Evolutionary conservation across 2,888 invertebrate species (phyloP), one percentile per base, ranked within the genome.

Genomic region (Masnerella sp.): DNA sequence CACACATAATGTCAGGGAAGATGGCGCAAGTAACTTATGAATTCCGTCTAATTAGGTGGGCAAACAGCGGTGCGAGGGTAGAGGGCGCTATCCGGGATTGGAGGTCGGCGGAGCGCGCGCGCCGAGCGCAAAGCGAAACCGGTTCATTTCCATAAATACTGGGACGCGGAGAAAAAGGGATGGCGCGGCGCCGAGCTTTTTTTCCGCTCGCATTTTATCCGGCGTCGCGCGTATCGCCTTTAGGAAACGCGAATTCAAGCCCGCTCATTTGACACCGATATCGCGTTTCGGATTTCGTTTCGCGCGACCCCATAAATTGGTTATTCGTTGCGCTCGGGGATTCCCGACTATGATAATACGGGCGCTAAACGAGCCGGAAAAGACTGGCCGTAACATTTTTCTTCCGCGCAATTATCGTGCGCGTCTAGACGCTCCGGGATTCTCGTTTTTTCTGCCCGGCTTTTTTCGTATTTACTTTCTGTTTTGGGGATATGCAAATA

Each of bases 31-130:
- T 81, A 81, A 83, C 81, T 84, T 83, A 84, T 82, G 82, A 84
- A 84, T 84, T 82, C 77, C 80, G 75, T 79, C 79, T 82, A 85
- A 84, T 85, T 85, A 84, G 82, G 79, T 80, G 83, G 79, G 80
- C 80, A 83, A 85, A 83, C 80, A 83, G 58, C 62, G 65, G 45
- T 56, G 72, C 54, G 54, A 14, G 18, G 45, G 58, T 54, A 30
- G 54, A 67, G 49, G 25, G 76, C 45, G 56, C 70, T 65, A 67
- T 42, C 61, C 54, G 72, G 64, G 68, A 75, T 77, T 77, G 77
- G 58, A 61, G 47, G 47, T 67, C 32, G 11, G 1, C n/a, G 32
- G 36, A 28, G 9, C n/a, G 20, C 3, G 22, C 3, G 22, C 3
- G 45, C 52, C 15, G 32, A 56, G 42, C 56, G 64, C 56, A 76